Conservation (phyloP, 2,888 invertebrate species). For the Plagiodera versicolora region DNA sequence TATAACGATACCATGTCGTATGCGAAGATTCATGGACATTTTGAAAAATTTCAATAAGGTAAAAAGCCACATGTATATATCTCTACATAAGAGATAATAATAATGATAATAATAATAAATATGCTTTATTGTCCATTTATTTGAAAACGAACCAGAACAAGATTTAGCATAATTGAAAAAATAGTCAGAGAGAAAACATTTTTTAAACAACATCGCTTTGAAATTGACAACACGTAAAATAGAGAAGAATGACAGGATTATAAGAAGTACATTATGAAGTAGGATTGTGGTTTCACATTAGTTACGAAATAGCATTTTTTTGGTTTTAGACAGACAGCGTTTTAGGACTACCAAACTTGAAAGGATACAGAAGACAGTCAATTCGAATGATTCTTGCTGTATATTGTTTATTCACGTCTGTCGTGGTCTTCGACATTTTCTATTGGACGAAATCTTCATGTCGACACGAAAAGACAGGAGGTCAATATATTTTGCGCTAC, state of each 20-base stretch:
- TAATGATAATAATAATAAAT: too few relatives aligned
- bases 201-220: too few relatives aligned
- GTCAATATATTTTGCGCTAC: conserved; percentile 46
- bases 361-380: conserved; percentile 15
- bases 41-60: conserved; percentile 9
- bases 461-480: conserved; percentile 11
- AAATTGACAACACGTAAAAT: too few relatives aligned
- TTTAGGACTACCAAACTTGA: conserved; percentile 11
- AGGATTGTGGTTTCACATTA: too few relatives aligned
- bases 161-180: too few relatives aligned
- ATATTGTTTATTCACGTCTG: conserved; percentile 8
- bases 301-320: not conserved
- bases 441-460: conserved; percentile 3
- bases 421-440: conserved; percentile 25
- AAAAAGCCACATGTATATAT: too few relatives aligned
- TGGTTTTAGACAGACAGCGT: conserved; percentile 24
- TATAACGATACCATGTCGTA: conserved; percentile 22
- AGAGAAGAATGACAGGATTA: too few relatives aligned
- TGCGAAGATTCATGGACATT: conserved; percentile 23
- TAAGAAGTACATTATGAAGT: too few relatives aligned
- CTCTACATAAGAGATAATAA: too few relatives aligned
- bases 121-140: too few relatives aligned
- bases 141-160: too few relatives aligned
- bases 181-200: too few relatives aligned
- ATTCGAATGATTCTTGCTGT: conserved; percentile 19